Percentiles rank a stretch among this genome's conserved stretches.
phyloP scores from a whole-genome alignment of 37 sponge, comb jelly and placozoan species.

The Ianthella basta region DNA sequence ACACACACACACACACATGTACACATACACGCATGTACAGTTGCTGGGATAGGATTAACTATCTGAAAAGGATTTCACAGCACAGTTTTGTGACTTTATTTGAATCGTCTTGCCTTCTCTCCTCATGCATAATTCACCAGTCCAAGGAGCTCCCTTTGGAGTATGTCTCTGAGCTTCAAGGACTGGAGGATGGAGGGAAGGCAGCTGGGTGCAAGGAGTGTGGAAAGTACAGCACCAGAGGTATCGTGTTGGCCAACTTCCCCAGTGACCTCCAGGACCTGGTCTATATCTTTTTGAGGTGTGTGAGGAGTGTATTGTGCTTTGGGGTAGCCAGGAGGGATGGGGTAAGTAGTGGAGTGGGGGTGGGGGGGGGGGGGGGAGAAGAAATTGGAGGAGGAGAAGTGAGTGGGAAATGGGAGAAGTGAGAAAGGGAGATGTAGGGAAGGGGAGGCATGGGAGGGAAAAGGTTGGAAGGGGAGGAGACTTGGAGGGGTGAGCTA shows the following conservation, averaged over 20 bases:
- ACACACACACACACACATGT: too few relatives aligned
- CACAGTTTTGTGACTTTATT: too few relatives aligned
- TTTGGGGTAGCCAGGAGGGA: neutral
- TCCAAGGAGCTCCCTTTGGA: slow-evolving; percentile 49
- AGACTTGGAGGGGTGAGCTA: too few relatives aligned
- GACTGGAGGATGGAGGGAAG: slow-evolving; percentile 58
- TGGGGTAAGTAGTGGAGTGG: neutral
- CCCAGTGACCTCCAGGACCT: slow-evolving; percentile 63
- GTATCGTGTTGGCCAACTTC: slow-evolving; percentile 61
- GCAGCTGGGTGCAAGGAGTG: slow-evolving; percentile 55
- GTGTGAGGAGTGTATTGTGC: too few relatives aligned
- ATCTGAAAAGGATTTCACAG: too few relatives aligned
- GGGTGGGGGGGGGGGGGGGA: neutral
- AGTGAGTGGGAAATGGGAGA: too few relatives aligned
- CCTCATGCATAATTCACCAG: slow-evolving; percentile 5
- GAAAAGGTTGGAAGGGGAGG: neutral
- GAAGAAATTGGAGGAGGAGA: neutral
- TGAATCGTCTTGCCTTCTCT: too few relatives aligned
- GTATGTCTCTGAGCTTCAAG: slow-evolving; percentile 57
- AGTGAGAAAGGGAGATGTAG: neutral
- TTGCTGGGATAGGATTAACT: too few relatives aligned
- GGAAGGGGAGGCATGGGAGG: neutral
- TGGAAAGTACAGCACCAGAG: slow-evolving; percentile 52
- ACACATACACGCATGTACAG: neutral
- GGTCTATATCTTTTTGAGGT: slow-evolving; percentile 47